Evolutionary conservation across 2,113 vertebrate genomes (phyloP).

Genomic region (Echinops telfairi): DNA sequence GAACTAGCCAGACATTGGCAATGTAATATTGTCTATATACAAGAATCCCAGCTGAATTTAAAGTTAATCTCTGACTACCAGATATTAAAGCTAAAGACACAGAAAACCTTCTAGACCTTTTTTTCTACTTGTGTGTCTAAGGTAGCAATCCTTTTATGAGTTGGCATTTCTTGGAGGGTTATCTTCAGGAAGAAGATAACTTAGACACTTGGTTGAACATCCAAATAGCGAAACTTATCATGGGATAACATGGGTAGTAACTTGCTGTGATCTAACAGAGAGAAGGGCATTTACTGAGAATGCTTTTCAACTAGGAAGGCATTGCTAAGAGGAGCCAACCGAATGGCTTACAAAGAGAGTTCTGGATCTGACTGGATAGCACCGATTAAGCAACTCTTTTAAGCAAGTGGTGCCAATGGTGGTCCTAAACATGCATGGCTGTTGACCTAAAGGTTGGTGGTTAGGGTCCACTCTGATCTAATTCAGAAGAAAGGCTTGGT

Average conservation of each 20-base stretch:
- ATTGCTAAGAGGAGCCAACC: background rate
- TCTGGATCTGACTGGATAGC: background rate
- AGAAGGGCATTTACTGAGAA: background rate
- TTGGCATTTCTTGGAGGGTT: background rate
- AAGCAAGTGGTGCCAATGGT: too few relatives aligned
- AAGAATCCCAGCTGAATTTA: background rate
- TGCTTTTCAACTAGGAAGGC: background rate
- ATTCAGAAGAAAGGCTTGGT: too few relatives aligned
- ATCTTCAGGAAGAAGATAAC: background rate
- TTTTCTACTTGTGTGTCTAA: slow-evolving; percentile 6
- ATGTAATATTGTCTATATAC: background rate
- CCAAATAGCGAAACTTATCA: background rate
- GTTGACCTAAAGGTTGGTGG: too few relatives aligned
- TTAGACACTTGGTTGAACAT: background rate
- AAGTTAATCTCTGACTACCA: background rate
- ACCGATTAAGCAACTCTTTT: background rate
- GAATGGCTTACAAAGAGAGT: background rate
- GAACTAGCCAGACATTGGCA: background rate
- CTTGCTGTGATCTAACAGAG: background rate
- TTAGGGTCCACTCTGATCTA: too few relatives aligned
- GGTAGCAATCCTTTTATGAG: background rate
- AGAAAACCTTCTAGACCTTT: background rate
- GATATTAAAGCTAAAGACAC: background rate
- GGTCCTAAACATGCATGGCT: too few relatives aligned
- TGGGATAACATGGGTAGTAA: background rate